Conservation (phyloP, 2,888 invertebrate genomes). For the Drosophila longiperda region DNA sequence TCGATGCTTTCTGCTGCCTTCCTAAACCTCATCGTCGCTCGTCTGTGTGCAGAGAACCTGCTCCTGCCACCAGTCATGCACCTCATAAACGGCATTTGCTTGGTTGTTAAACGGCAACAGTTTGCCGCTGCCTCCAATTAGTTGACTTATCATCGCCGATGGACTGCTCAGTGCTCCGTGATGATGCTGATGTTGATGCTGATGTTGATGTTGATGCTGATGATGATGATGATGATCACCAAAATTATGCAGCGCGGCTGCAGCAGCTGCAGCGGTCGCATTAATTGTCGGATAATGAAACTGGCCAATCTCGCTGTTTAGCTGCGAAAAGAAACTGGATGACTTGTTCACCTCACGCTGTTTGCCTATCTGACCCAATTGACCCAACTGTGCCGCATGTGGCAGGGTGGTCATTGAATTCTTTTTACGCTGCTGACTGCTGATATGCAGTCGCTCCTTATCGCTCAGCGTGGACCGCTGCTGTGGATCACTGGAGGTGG, state of each 20-base stretch:
- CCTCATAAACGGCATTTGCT: constrained; percentile 88
- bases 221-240: constrained; percentile 67
- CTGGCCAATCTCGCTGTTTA: constrained; percentile 73
- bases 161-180: constrained; percentile 77
- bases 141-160: constrained; percentile 74
- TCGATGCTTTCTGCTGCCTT: constrained; percentile 5
- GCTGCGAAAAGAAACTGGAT: constrained; percentile 69
- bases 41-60: constrained; percentile 89
- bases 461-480: constrained; percentile 80
- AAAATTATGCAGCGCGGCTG: constrained; percentile 43
- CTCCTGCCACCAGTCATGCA: constrained; percentile 94
- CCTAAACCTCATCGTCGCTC: constrained; percentile 87
- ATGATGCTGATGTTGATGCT: constrained; percentile 68
- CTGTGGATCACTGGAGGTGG: constrained; percentile 91
- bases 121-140: constrained; percentile 76
- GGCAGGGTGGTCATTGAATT: constrained; percentile 77
- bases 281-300: constrained; percentile 78
- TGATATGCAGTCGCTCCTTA: constrained; percentile 83
- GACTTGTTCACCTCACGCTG: constrained; percentile 73
- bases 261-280: constrained; percentile 43
- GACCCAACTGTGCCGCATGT: constrained; percentile 44
- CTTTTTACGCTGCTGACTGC: constrained; percentile 80
- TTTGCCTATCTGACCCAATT: constrained; percentile 62
- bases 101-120: constrained; percentile 82
- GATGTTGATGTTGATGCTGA: constrained; percentile 66